phyloP scores from a whole-genome alignment of 2,797 vertebrate genomes.

The Fringilla coelebs region DNA sequence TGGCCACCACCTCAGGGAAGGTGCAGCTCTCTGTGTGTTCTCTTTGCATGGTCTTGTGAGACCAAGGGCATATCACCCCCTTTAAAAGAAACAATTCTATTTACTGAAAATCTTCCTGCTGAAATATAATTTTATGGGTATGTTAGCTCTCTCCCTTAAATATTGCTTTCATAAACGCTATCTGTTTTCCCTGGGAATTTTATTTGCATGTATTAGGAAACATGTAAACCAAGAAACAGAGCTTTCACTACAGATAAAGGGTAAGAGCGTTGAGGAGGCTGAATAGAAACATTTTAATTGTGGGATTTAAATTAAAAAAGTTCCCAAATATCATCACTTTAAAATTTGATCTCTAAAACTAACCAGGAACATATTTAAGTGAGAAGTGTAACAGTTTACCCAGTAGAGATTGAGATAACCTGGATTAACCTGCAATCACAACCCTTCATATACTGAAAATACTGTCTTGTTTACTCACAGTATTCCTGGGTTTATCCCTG shows the following conservation, averaged over 20 bases:
- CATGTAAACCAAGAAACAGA: not conserved
- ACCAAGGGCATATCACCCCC: not conserved
- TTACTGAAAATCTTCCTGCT: not conserved
- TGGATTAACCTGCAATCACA: not conserved
- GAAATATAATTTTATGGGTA: not conserved
- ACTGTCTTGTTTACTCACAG: not conserved
- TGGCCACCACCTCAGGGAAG: not conserved
- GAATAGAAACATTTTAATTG: not conserved
- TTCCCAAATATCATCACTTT: not conserved
- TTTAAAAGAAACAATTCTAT: not conserved
- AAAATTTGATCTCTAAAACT: not conserved
- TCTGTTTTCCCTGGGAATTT: not conserved
- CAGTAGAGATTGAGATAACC: not conserved
- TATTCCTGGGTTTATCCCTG: too few species aligned
- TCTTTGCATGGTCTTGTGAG: not conserved
- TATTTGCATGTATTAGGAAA: not conserved
- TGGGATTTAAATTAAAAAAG: not conserved
- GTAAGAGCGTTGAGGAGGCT: not conserved
- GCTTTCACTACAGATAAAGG: not conserved
- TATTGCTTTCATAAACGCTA: not conserved
- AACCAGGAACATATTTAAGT: not conserved
- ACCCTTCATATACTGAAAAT: not conserved
- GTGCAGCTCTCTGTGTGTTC: not conserved
- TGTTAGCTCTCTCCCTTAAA: not conserved
- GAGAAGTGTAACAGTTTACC: not conserved